A percentile compares a stretch with the other conserved stretches of the same genome.
These are phyloP conservation scores for Scaptomyza caliginosa DNA, from an alignment of 2,888 invertebrate species.

Conservation along the genomic window DNA sequence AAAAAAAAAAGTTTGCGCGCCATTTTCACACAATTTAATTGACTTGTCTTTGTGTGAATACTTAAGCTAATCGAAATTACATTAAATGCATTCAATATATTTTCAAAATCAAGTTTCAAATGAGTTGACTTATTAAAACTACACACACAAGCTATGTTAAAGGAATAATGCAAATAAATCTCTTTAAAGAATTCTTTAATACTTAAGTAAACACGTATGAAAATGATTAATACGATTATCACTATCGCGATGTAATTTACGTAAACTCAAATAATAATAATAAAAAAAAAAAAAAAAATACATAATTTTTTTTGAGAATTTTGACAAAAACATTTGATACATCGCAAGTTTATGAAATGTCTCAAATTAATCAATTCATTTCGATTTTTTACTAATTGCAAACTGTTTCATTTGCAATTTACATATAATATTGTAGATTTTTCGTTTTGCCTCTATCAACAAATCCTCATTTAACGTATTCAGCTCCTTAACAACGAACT, in stretches of 20 bases:
- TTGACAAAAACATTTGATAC: not conserved
- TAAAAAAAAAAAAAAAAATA: slow-evolving; percentile 48
- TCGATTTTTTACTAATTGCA: slow-evolving; percentile 1
- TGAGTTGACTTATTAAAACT: slow-evolving; percentile 15
- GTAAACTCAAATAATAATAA: slow-evolving; percentile 79
- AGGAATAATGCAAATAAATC: slow-evolving; percentile 64
- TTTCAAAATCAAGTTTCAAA: slow-evolving; percentile 24
- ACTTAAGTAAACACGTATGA: slow-evolving; percentile 66
- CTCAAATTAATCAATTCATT: not conserved
- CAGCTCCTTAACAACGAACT: slow-evolving; percentile 52
- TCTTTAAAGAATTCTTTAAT: slow-evolving; percentile 72
- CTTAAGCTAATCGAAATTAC: slow-evolving; percentile 29
- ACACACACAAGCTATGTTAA: slow-evolving; percentile 39
- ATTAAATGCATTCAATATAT: slow-evolving; percentile 35
- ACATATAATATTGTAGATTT: slow-evolving; percentile 51
- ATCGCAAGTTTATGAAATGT: not conserved
- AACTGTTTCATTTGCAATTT: slow-evolving; percentile 48
- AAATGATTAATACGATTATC: slow-evolving; percentile 73
- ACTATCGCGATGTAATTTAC: slow-evolving; percentile 78
- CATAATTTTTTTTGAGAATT: not conserved
- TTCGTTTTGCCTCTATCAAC: slow-evolving; percentile 44
- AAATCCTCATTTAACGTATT: slow-evolving; percentile 42
- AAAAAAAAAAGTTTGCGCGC: slow-evolving; percentile 48
- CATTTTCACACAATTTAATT: slow-evolving; percentile 57
- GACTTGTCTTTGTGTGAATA: slow-evolving; percentile 55